phyloP scores from a whole-genome alignment of 2,113 vertebrate species.

The Xiphophorus couchianus region DNA sequence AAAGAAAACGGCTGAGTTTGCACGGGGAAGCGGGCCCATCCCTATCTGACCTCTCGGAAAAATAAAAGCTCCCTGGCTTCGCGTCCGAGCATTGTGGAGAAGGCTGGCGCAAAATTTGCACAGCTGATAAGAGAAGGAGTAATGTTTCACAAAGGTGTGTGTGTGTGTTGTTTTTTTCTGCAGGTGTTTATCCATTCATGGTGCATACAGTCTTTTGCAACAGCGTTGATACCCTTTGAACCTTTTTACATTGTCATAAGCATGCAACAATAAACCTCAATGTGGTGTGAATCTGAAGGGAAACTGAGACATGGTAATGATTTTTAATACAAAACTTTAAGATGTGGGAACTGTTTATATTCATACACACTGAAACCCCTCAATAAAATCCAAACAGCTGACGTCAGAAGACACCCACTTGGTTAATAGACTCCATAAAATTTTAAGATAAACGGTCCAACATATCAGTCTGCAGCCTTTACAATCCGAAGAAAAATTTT shows the following conservation, averaged over 20 bases:
- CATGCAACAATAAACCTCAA: not conserved
- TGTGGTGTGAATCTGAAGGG: not conserved
- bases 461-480: not conserved
- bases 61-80: constrained; percentile 24
- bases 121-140: not conserved
- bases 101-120: not conserved
- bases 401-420: too few relatives aligned
- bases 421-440: too few relatives aligned
- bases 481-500: too few relatives aligned
- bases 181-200: not conserved
- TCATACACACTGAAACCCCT: too few relatives aligned
- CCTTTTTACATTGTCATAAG: not conserved
- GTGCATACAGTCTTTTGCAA: not conserved
- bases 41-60: constrained; percentile 30
- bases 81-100: constrained; percentile 11
- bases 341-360: too few relatives aligned
- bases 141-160: not conserved
- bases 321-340: not conserved
- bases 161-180: too few relatives aligned
- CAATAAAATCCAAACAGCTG: too few relatives aligned
- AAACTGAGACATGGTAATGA: not conserved
- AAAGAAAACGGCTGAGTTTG: constrained; percentile 59
- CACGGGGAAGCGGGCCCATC: constrained; percentile 25
- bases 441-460: not conserved
- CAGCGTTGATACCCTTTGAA: not conserved